Base-by-base conservation (phyloP, 1,140 invertebrate species). In the Metopolophium dirhodum region DNA sequence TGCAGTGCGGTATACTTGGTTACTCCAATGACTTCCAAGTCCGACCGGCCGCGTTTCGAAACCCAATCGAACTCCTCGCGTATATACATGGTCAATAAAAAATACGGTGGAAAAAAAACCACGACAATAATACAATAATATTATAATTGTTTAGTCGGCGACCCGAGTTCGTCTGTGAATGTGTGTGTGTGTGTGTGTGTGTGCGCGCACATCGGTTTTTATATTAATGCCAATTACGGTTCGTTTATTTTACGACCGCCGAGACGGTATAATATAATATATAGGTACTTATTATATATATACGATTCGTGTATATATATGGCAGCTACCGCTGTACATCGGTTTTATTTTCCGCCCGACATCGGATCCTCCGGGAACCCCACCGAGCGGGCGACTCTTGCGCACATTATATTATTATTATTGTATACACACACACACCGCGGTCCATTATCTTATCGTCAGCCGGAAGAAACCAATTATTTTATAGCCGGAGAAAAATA, bases 191-290 rank as follows among this genome's bases (percentile, higher is more conserved):
- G 54, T 57, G 22, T 61, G 57, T 11, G 61, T 18, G 23, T 61
- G 57, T 30, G 61, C 6, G 85, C 7, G 45, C 45, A 26, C 89
- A 61, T 90, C 51, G 22, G 61, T 47, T 92, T 82, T 92, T 49
- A 83, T 49, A 83, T 92, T 92, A 92, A 49, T 35, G 47, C n/a
- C 91, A 92, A 92, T 92, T 82, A 92, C n/a, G 47, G 68, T 92
- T 92, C 91, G 91, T 92, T 92, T 82, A 83, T 92, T 82, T 92
- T 23, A 92, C 47, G 91, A 82, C 61, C 77, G 41, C 91, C 77
- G 91, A 9, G 45, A 77, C 35, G 20, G 54, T 35, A 90, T 37
- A 41, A 30, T 89, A 54, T 89, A 89, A 35, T 30, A 85, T 83
- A 35, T 22, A 22, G 22, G 22, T 0, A 22, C 20, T 4, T 54